A percentile compares a stretch with the other conserved stretches of the same genome.
Conservation (phyloP, 2,888 invertebrate genomes). For the Villa cingulata region DNA sequence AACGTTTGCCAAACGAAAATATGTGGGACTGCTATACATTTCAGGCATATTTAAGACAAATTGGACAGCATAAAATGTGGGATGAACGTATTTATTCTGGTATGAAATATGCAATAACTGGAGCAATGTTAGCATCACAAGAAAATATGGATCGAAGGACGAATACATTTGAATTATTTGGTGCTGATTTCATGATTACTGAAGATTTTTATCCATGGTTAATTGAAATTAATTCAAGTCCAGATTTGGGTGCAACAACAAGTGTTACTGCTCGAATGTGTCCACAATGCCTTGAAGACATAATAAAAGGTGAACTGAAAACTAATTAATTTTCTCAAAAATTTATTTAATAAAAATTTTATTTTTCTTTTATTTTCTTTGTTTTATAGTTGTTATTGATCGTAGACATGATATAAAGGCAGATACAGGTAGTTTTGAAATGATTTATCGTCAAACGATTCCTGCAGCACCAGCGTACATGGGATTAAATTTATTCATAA, state of each 20-base stretch:
- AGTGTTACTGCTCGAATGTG: conserved; percentile 79
- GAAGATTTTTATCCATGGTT: conserved; percentile 82
- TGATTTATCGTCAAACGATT: conserved; percentile 62
- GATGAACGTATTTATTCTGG: conserved; percentile 76
- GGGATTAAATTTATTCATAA: conserved; percentile 39
- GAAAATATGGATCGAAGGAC: conserved; percentile 62
- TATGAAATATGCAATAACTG: conserved; percentile 61
- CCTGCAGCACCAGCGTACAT: conserved; percentile 70
- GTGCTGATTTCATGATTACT: conserved; percentile 89
- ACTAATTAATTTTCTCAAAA: background rate
- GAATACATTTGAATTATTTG: conserved; percentile 86
- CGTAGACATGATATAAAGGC: conserved; percentile 54
- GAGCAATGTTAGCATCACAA: conserved; percentile 76
- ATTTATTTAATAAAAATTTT: background rate
- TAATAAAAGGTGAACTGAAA: conserved; percentile 61
- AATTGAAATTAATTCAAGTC: conserved; percentile 89
- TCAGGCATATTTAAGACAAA: conserved; percentile 48
- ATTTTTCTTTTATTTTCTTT: background rate
- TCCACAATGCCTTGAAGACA: conserved; percentile 76
- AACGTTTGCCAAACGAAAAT: conserved; percentile 72
- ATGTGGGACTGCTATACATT: conserved; percentile 91
- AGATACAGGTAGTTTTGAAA: conserved; percentile 67
- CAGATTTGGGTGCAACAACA: conserved; percentile 81
- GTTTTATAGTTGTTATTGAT: conserved; percentile 60
- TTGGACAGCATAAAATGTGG: conserved; percentile 68